phyloP scores from a whole-genome alignment of 2,113 vertebrate species.

The Toxostoma redivivum region DNA sequence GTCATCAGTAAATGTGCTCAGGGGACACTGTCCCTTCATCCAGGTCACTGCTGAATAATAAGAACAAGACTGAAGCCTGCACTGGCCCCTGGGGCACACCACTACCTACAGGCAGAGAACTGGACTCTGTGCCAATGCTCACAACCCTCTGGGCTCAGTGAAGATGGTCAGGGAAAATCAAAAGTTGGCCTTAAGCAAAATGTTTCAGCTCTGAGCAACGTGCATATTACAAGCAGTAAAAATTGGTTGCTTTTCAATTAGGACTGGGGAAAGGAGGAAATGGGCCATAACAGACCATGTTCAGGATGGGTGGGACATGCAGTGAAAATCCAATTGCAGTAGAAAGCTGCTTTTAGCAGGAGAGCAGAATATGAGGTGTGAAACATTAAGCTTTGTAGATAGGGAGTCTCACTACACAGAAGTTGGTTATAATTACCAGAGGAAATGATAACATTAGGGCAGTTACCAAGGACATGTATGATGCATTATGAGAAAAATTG shows the following conservation, averaged over 20 bases:
- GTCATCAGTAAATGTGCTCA: fast-evolving
- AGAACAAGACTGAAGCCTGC: not conserved
- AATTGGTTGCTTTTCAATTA: not conserved
- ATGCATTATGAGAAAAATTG: not conserved
- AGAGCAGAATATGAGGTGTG: not conserved
- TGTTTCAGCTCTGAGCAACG: not conserved
- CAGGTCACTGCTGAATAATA: not conserved
- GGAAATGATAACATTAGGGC: not conserved
- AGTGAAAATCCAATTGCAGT: fast-evolving
- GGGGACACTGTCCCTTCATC: not conserved
- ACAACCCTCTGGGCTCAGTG: not conserved
- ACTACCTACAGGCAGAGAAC: not conserved
- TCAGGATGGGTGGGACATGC: not conserved
- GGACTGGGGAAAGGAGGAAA: not conserved
- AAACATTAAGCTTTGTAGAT: not conserved
- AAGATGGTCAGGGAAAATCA: not conserved
- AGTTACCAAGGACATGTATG: not conserved
- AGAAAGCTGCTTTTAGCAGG: not conserved
- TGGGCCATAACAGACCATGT: not conserved
- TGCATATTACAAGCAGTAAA: not conserved
- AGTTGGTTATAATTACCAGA: not conserved
- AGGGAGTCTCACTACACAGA: not conserved
- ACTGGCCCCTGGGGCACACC: not conserved
- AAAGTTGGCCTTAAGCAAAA: not conserved
- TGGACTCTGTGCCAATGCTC: not conserved